Evolutionary conservation across 2,888 invertebrate species (phyloP), one percentile per base, ranked within the genome.

Genomic region (Andrena haemorrhoa): DNA sequence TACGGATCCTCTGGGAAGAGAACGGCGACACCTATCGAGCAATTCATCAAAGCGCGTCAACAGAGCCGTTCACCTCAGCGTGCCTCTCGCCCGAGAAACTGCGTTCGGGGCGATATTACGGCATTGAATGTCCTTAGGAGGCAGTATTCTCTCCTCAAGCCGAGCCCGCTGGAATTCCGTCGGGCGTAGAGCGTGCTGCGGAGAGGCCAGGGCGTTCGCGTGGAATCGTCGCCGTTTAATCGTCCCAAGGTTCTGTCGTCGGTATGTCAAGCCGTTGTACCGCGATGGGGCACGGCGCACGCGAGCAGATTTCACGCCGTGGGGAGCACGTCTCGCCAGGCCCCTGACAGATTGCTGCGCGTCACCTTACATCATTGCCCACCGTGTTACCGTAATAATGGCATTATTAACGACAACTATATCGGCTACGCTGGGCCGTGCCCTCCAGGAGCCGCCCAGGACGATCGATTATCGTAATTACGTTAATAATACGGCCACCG

Each of bases 151-250:
- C 63, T 61, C 66, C 5, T 2, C 29, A 66, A 66, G 78, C 61
- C 79, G 58, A 4, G 53, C 47, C n/a, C 53, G 29, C 41, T 29
- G 65, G 61, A 53, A 66, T 71, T 53, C 63, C 61, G 41, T 41
- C 12, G 41, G 5, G 41, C 41, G 16, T 1, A 5, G 41, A 5
- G 16, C 41, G 41, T 16, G 41, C 41, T 41, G 41, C 12, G 0
- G 41, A 41, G 41, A 16, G 41, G 70, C 61, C 78, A 65, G 51
- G 35, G 53, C 61, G 53, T 33, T 74, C 73, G 53, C 80, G 20
- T 60, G 70, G 53, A 78, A 80, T 84, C 83, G 81, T 88, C 83
- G 60, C 75, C 61, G 63, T 80, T 83, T 86, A 88, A 88, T 86
- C 81, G 79, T 69, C 51, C 73, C 23, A 10, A 51, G 35, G 71